A percentile compares a stretch with the other conserved stretches of the same genome.
phyloP scores from a whole-genome alignment of 1,140 invertebrate species.

The Marisa cornuarietis region DNA sequence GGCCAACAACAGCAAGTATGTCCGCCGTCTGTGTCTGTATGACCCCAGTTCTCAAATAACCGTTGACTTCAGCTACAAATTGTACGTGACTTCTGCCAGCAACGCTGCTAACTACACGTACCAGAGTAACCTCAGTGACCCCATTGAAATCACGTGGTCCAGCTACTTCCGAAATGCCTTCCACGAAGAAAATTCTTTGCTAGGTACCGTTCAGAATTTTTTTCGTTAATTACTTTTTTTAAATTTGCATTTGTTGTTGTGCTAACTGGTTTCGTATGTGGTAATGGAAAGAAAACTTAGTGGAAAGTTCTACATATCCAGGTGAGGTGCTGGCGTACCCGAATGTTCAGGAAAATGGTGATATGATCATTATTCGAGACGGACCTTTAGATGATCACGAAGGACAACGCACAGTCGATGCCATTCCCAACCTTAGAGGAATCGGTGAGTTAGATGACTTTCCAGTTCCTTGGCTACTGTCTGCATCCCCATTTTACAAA shows the following conservation, averaged over 20 bases:
- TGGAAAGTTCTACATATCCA: no score
- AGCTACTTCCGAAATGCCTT: conserved; percentile 35
- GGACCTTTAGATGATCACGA: conserved; percentile 27
- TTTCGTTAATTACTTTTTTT: no score
- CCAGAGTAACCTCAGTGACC: conserved; percentile 8
- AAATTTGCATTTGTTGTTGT: no score
- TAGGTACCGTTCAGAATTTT: conserved; percentile 1
- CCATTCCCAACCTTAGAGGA: conserved; percentile 26
- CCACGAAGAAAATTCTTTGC: conserved; percentile 28
- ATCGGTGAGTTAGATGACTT: conserved; percentile 5
- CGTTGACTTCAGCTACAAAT: conserved; percentile 82
- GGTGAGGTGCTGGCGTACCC: not conserved
- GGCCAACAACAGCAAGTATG: conserved; percentile 36
- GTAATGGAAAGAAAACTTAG: no score
- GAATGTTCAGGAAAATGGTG: not conserved
- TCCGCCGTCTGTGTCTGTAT: conserved; percentile 33
- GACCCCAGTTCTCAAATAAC: conserved; percentile 73
- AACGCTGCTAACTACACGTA: conserved; percentile 21
- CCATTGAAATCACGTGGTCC: conserved; percentile 24
- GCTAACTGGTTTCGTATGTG: no score
- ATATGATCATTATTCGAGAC: not conserved
- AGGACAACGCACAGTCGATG: conserved; percentile 17
- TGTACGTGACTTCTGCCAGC: conserved; percentile 59
- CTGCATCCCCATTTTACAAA: no score
- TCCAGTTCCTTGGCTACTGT: no score